Evolutionary conservation across 1,140 invertebrate genomes (phyloP), one percentile per base, ranked within the genome.

Genomic region (Drosophila sp.): DNA sequence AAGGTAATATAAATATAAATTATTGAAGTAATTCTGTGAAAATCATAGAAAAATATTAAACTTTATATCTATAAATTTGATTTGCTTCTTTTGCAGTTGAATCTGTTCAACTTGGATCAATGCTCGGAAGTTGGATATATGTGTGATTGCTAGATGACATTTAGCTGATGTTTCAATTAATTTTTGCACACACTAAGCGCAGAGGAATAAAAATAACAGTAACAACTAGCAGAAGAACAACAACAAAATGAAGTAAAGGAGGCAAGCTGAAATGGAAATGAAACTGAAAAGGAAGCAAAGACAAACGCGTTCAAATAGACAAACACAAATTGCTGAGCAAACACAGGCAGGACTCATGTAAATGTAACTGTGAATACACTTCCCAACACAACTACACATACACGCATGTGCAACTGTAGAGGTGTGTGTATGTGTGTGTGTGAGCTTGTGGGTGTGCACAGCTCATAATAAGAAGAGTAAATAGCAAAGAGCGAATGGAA

Each of bases 401-500:
- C 34, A 38, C 8, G n/a, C 8, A 51, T 71, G 51, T 81, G 79
- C 16, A 66, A 65, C 59, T 51, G 9, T 38, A 54, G 11, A 36
- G 34, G 75, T 57, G 43, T 43, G 38, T 34, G 38, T 50, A 25
- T 43, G 43, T 59, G 11, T 43, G 25, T 70, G 14, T 73, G 46
- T 70, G 34, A n/a, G n/a, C n/a, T n/a, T 57, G 46, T 56, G 43
- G 65, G 70, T 75, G 48, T 69, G 27, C 36, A 38, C 40, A 57
- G 64, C 57, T 75, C 74, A 80, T 86, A 86, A 87, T 86, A 87
- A 73, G 67, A 82, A 82, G 61, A 78, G 83, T 79, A 87, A 89
- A 87, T 76, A 86, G 74, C 59, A 78, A 69, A 53, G 75, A 87
- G 76, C 77, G 83, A 67, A 78, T 73, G 61, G 83, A 87, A 78